A percentile compares a stretch with the other conserved stretches of the same genome.
Evolutionary conservation across 2,113 vertebrate genomes (phyloP).

Genomic region (Clinocottus analis): DNA sequence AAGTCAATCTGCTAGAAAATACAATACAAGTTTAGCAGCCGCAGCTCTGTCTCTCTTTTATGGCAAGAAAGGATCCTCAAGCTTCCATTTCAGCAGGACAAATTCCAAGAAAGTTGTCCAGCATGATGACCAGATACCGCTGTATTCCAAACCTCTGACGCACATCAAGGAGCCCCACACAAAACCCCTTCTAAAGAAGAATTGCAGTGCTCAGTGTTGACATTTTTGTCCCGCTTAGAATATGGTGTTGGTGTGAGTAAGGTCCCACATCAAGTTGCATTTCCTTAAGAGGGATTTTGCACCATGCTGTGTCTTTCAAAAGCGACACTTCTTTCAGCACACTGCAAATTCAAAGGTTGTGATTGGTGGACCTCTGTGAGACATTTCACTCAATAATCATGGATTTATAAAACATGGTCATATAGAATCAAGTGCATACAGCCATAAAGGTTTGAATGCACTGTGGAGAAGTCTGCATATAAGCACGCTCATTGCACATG

Average conservation of each 20-base stretch:
- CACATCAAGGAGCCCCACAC: not conserved
- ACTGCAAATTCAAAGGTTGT: not conserved
- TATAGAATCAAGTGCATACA: not conserved
- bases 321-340: not conserved
- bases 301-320: not conserved
- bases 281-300: slow-evolving; percentile 28
- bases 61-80: not conserved
- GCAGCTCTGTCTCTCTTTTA: not conserved
- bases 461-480: not conserved
- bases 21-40: not conserved
- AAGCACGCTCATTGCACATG: slow-evolving; percentile 3
- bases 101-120: slow-evolving; percentile 2
- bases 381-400: not conserved
- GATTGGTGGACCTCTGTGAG: not conserved
- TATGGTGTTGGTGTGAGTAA: not conserved
- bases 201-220: slow-evolving; percentile 23
- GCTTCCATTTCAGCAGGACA: not conserved
- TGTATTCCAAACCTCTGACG: slow-evolving; percentile 29
- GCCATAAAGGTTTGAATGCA: not conserved
- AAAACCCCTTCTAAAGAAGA: slow-evolving; percentile 3
- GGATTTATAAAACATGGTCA: not conserved
- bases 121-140: slow-evolving; percentile 15
- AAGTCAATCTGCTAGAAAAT: slow-evolving; percentile 23
- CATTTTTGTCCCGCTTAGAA: slow-evolving; percentile 20
- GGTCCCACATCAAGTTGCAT: not conserved